A percentile compares a stretch with the other conserved stretches of the same genome.
These are phyloP conservation scores for Aporophyla lueneburgensis DNA, from an alignment of 2,888 invertebrate species.

Conservation along the genomic window DNA sequence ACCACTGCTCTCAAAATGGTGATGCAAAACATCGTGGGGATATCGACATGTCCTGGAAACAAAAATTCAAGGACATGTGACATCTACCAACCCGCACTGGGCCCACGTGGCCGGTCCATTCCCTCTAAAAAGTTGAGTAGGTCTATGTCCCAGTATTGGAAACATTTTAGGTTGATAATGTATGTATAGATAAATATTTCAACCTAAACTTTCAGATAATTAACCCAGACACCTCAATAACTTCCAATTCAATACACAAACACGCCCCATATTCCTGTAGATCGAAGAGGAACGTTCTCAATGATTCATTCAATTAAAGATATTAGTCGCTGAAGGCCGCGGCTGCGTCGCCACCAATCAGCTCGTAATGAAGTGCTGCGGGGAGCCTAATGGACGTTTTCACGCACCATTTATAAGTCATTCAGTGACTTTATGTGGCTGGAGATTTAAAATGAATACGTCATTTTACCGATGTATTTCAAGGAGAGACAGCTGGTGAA, in stretches of 20 bases:
- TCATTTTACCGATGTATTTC: background rate
- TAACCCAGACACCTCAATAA: background rate
- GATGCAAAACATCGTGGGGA: too few species aligned
- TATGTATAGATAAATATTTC: background rate
- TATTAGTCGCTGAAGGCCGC: conserved; percentile 50
- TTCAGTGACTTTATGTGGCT: conserved; percentile 17
- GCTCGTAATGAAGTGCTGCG: conserved; percentile 43
- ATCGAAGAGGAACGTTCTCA: conserved; percentile 13
- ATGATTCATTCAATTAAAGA: conserved; percentile 51
- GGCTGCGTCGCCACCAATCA: conserved; percentile 46
- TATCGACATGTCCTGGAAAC: too few species aligned
- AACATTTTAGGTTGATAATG: too few species aligned
- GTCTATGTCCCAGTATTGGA: too few species aligned
- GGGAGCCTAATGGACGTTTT: conserved; percentile 45
- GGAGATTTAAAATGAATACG: conserved; percentile 21
- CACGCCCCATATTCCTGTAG: conserved; percentile 24
- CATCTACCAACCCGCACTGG: too few species aligned
- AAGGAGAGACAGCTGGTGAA: background rate
- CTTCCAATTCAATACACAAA: conserved; percentile 31
- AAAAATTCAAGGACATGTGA: too few species aligned
- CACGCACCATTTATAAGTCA: conserved; percentile 51
- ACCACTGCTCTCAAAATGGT: too few species aligned
- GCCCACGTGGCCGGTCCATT: too few species aligned
- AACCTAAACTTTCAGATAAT: background rate
- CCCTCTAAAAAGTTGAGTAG: too few species aligned